Percentiles rank a stretch among this genome's conserved stretches.
phyloP scores from a whole-genome alignment of 2,888 invertebrate genomes.

The Emmelina monodactyla region DNA sequence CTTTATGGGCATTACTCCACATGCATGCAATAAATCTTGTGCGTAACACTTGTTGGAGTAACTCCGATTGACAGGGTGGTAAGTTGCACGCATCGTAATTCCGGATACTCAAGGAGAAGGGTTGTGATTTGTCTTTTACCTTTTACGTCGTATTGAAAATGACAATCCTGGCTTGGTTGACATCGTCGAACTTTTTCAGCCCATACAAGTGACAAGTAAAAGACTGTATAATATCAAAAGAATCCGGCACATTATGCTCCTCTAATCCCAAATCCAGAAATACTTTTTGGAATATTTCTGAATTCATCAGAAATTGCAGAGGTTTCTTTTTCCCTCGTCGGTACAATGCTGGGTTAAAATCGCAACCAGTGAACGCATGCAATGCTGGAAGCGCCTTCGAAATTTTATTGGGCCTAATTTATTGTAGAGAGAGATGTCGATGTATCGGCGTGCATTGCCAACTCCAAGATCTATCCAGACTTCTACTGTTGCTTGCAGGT shows the following conservation, averaged over 20 bases:
- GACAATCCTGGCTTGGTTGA: too few species aligned
- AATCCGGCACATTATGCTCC: neutral
- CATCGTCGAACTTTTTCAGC: too few species aligned
- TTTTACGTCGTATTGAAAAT: neutral
- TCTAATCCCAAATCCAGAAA: too few species aligned
- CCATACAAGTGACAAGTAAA: too few species aligned
- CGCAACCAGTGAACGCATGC: constrained; percentile 1
- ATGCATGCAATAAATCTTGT: too few species aligned
- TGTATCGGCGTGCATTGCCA: constrained; percentile 6
- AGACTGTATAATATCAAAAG: too few species aligned
- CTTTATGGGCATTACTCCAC: too few species aligned
- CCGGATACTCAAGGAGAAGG: too few species aligned
- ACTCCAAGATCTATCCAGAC: constrained; percentile 6
- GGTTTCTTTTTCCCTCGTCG: constrained; percentile 9
- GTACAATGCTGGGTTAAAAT: constrained; percentile 8
- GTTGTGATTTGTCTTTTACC: neutral
- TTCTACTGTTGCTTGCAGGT: constrained; percentile 4
- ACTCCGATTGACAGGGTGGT: too few species aligned
- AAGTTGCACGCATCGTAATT: too few species aligned
- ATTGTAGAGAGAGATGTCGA: constrained; percentile 2
- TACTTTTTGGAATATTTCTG: constrained; percentile 11
- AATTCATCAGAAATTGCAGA: constrained; percentile 4
- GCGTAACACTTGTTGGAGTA: too few species aligned
- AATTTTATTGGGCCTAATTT: constrained; percentile 1
- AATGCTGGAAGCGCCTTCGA: constrained; percentile 11